A percentile compares a stretch with the other conserved stretches of the same genome.
Conservation (phyloP, 2,113 vertebrate species). For the Phycodurus eques region DNA sequence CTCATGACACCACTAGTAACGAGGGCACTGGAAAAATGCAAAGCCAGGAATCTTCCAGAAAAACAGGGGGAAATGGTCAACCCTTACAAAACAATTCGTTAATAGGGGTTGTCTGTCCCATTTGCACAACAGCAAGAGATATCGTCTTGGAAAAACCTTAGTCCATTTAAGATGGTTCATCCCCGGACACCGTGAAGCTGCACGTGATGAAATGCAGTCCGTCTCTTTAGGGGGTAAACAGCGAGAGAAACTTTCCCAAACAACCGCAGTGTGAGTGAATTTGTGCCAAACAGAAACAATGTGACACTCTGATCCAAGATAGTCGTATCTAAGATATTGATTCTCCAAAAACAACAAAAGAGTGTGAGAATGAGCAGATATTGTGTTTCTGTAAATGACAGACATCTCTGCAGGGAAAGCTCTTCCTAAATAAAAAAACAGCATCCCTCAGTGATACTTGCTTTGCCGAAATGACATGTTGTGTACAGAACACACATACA, state of each 20-base stretch:
- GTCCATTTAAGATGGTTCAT: no score
- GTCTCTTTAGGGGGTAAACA: no score
- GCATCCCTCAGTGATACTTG: background rate
- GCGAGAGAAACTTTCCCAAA: background rate
- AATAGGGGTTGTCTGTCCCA: no score
- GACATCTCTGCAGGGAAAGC: background rate
- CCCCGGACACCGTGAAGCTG: no score
- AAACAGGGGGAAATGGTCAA: no score
- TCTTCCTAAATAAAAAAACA: conserved; percentile 8
- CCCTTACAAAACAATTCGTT: no score
- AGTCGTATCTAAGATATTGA: conserved; percentile 9
- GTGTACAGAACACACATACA: conserved; percentile 4
- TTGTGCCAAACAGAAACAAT: background rate
- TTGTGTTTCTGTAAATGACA: conserved; percentile 1
- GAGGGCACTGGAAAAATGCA: no score
- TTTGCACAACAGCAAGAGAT: background rate
- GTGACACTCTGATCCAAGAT: conserved; percentile 12
- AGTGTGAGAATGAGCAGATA: conserved; percentile 10
- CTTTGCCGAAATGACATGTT: conserved; percentile 17
- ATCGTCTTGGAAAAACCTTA: background rate
- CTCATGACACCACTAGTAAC: background rate
- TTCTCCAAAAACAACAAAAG: conserved; percentile 14
- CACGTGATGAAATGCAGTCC: no score
- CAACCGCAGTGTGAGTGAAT: background rate
- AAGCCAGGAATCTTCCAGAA: no score